Conservation (phyloP, 2,888 invertebrate genomes). For the Watsonalla binaria region DNA sequence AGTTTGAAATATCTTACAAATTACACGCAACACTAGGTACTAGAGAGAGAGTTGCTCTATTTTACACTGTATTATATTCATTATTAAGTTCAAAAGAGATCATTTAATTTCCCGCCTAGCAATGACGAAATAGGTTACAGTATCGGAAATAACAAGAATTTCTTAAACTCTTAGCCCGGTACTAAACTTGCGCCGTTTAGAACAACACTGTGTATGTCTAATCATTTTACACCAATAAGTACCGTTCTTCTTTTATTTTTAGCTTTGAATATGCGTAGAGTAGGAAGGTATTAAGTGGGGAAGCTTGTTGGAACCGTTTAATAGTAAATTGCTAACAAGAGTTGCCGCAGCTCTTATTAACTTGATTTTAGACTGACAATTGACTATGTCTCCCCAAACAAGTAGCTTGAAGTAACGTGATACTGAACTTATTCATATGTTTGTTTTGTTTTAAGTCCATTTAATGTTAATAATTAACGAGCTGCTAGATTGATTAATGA, state of each 20-base stretch:
- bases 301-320: not conserved
- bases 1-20: too few species aligned
- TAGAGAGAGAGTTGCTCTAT: too few species aligned
- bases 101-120: too few species aligned
- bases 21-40: too few species aligned
- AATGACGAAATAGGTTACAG: not conserved
- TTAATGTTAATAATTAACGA: not conserved
- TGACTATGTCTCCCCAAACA: not conserved
- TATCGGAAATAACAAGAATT: not conserved
- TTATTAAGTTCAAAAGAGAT: too few species aligned
- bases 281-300: not conserved
- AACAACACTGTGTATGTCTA: not conserved
- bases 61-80: too few species aligned
- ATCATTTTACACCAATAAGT: not conserved
- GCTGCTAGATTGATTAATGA: not conserved
- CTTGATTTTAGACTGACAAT: not conserved
- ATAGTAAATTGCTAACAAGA: not conserved
- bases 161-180: not conserved
- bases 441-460: too few species aligned
- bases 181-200: not conserved
- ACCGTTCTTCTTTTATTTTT: not conserved
- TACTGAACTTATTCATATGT: too few species aligned
- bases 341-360: not conserved
- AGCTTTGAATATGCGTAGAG: not conserved
- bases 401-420: not conserved